A percentile compares a stretch with the other conserved stretches of the same genome.
Conservation (phyloP, 2,113 vertebrate species). For the Sphyrna mokarran region DNA sequence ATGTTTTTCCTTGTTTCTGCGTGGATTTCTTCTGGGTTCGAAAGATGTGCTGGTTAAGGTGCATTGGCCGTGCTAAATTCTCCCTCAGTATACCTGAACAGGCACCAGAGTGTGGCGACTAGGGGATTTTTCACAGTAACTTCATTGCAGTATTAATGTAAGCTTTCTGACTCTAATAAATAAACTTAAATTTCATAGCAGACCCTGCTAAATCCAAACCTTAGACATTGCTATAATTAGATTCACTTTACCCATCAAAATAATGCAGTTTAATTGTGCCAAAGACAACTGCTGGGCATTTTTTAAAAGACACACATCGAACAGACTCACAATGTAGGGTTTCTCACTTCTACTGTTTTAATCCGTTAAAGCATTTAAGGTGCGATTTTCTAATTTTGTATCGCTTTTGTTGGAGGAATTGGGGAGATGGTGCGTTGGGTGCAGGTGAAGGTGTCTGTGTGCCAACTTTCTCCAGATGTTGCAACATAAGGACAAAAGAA, state of each 20-base stretch:
- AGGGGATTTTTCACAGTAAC: too few relatives aligned
- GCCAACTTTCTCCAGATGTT: neutral
- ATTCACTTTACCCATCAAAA: neutral
- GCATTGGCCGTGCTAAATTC: too few relatives aligned
- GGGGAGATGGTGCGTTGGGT: too few relatives aligned
- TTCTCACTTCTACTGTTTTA: neutral
- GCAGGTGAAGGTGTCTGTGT: neutral
- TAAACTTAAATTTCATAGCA: neutral
- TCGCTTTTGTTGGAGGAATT: neutral
- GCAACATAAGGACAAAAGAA: neutral
- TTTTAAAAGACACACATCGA: neutral
- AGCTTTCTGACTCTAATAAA: too few relatives aligned
- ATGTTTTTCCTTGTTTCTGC: too few relatives aligned
- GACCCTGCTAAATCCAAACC: neutral
- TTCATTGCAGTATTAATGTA: too few relatives aligned
- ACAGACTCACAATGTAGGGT: neutral
- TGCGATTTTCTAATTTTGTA: neutral
- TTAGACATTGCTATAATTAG: neutral
- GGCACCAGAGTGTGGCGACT: too few relatives aligned
- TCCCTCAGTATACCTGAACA: too few relatives aligned
- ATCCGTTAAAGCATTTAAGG: neutral
- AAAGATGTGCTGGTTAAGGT: too few relatives aligned
- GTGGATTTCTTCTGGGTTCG: too few relatives aligned
- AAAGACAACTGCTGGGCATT: neutral
- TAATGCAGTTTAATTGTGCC: neutral